These are phyloP conservation scores for Pipistrellus kuhlii DNA, from an alignment of 2,797 vertebrate species.

Conservation along the genomic window DNA sequence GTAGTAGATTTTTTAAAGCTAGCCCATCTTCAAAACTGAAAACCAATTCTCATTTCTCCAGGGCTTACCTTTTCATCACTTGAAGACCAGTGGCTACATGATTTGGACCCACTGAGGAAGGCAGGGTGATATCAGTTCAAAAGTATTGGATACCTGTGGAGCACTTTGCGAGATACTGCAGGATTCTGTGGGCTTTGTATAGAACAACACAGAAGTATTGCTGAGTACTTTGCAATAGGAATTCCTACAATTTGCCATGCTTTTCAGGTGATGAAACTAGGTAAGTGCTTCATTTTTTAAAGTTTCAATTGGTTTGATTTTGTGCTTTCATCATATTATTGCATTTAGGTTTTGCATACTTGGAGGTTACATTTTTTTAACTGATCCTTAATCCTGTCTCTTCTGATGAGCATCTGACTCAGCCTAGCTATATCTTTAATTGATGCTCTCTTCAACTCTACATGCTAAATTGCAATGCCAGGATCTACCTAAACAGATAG, in stretches of 20 bases:
- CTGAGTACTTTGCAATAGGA: constrained; percentile 60
- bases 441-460: constrained; percentile 60
- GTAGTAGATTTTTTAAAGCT: constrained; percentile 69
- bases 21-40: constrained; percentile 63
- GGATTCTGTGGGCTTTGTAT: constrained; percentile 60
- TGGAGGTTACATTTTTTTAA: constrained; percentile 74
- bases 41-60: not conserved
- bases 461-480: constrained; percentile 69
- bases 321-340: constrained; percentile 55
- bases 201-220: constrained; percentile 55
- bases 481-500: constrained; percentile 67
- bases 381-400: constrained; percentile 65
- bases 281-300: constrained; percentile 70
- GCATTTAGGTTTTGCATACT: constrained; percentile 52
- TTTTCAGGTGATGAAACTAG: constrained; percentile 60
- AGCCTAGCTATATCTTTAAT: constrained; percentile 64
- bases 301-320: constrained; percentile 75
- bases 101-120: constrained; percentile 68
- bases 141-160: constrained; percentile 65
- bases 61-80: constrained; percentile 63
- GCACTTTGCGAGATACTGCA: constrained; percentile 66
- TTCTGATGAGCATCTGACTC: constrained; percentile 76
- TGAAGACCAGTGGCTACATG: constrained; percentile 8
- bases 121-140: constrained; percentile 57
- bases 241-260: constrained; percentile 34